Percentiles rank a stretch among this genome's conserved stretches.
These are phyloP conservation scores for Centrocercus urophasianus DNA, from an alignment of 2,113 vertebrate species.

Conservation along the genomic window DNA sequence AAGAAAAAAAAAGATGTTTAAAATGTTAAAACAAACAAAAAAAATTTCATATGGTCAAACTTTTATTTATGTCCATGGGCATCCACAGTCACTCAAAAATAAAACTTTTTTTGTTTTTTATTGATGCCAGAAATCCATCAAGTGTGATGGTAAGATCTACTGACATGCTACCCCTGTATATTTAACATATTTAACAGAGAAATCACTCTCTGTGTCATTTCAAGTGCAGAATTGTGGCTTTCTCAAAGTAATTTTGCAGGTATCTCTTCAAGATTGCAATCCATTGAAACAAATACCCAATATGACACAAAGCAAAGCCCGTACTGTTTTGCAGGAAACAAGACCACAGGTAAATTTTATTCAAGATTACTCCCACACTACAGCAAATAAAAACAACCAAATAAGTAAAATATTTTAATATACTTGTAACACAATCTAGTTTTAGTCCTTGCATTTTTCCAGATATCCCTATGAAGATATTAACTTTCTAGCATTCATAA, in stretches of 20 bases:
- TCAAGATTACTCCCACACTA: conserved; percentile 43
- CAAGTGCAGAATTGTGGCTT: not conserved
- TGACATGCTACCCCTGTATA: not conserved
- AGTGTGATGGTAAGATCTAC: not conserved
- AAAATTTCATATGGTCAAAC: conserved; percentile 5
- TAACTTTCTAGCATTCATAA: conserved; percentile 70
- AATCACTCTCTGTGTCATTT: not conserved
- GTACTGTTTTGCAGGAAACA: conserved; percentile 40
- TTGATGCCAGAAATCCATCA: conserved; percentile 36
- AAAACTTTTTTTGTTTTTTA: conserved; percentile 31
- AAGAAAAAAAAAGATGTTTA: not conserved
- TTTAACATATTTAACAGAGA: conserved; percentile 6
- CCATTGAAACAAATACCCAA: conserved; percentile 51
- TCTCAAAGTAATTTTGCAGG: conserved; percentile 54
- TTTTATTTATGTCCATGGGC: conserved; percentile 1
- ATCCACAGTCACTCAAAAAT: conserved; percentile 4
- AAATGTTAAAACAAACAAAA: not conserved
- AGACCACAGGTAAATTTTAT: conserved; percentile 51
- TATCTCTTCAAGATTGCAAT: conserved; percentile 43
- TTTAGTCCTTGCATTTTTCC: conserved; percentile 70
- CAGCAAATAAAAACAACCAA: conserved; percentile 67
- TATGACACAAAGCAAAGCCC: conserved; percentile 56
- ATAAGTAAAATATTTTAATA: conserved; percentile 63
- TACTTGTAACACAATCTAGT: conserved; percentile 57
- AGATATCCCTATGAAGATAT: conserved; percentile 76